Conservation (phyloP, 2,797 vertebrate species). For the Sebastes oblongus region DNA sequence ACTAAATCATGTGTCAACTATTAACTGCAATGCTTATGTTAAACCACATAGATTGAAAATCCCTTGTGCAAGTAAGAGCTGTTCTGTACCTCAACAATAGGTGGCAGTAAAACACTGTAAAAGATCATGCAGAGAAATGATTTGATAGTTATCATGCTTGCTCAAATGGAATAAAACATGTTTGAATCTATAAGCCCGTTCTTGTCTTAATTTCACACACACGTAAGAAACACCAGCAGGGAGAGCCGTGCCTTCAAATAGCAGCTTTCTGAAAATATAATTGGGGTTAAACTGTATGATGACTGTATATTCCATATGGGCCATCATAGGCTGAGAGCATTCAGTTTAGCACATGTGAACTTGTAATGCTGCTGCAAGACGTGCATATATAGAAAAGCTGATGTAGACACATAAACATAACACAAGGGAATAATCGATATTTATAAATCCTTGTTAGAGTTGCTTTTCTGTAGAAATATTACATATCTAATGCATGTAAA, state of each 20-base stretch:
- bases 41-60: not conserved
- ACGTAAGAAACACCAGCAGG: not conserved
- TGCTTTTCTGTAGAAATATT: not conserved
- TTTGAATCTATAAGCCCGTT: not conserved
- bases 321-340: not conserved
- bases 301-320: not conserved
- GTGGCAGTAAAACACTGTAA: conserved; percentile 73
- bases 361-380: not conserved
- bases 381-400: not conserved
- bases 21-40: not conserved
- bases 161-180: conserved; percentile 29
- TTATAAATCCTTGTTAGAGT: not conserved
- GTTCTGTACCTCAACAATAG: conserved; percentile 54
- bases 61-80: conserved; percentile 1
- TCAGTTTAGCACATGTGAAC: not conserved
- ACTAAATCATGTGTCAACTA: not conserved
- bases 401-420: not conserved
- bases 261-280: not conserved
- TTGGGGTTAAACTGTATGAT: not conserved
- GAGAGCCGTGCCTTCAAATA: not conserved
- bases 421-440: not conserved
- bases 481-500: not conserved
- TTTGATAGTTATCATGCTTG: not conserved
- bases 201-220: conserved; percentile 5
- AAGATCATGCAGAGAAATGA: not conserved